Evolutionary conservation across 64 coral and sea anemone genomes (phyloP), one percentile per base, ranked within the genome.

Genomic region (Porites lutea): DNA sequence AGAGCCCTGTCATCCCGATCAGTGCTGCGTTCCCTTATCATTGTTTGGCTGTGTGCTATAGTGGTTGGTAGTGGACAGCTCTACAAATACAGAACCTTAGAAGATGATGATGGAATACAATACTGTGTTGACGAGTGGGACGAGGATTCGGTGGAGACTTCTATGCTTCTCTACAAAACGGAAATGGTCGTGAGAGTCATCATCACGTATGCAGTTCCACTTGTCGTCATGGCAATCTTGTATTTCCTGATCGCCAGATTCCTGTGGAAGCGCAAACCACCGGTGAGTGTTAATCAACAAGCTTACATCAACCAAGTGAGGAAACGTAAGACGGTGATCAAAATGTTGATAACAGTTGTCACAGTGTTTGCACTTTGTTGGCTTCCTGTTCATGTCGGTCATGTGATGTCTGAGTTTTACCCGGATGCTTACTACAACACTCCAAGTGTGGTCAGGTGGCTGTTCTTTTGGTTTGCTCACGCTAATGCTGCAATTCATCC

Each of bases 231-330:
- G 83, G 44, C 83, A n/a, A 6, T 86, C 14, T 52, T 86, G 16
- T 47, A 86, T 47, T 71, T 63, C 15, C 14, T 15, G 49, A 86
- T 86, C 69, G 47, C 71, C 7, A 63, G 18, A 14, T 86, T 86
- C 63, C 65, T 86, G 18, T 86, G 83, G 83, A 13, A 70, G 54
- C 63, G 65, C 12, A 71, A 86, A n/a, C 47, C 71, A 48, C 83
- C 64, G 5, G 83, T 61, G 22, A 48, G 71, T 61, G 71, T 18
- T 49, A 71, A 61, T 65, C 47, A 64, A 22, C 79, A 62, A 7
- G 62, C 57, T 82, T 23, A 82, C 57, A n/a, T 23, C 8, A 20
- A 55, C 20, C 58, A 53, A 22, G n/a, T 22, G 13, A 63, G 60
- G 14, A 18, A 37, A 10, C 55, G 27, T 15, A 52, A 21, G 5